These are phyloP conservation scores for Calliphora vomitoria DNA, from an alignment of 2,888 invertebrate genomes.

Conservation along the genomic window DNA sequence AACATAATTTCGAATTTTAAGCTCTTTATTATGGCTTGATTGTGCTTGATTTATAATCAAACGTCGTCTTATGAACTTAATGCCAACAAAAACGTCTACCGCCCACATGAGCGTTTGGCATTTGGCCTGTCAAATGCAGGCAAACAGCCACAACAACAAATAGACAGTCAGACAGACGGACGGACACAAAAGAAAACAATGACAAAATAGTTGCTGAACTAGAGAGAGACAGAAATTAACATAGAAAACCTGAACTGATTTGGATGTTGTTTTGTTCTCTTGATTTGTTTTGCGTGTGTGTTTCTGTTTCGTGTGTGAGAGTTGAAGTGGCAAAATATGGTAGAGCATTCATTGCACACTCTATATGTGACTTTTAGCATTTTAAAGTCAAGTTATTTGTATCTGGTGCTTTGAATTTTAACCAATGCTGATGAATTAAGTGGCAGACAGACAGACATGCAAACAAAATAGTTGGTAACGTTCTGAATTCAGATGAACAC, in stretches of 20 bases:
- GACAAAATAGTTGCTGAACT: background rate
- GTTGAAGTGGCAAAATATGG: slow-evolving; percentile 39
- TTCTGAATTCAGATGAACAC: no score
- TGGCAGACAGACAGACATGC: background rate
- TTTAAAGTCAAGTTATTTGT: slow-evolving; percentile 38
- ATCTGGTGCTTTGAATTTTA: slow-evolving; percentile 35
- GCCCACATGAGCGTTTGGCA: slow-evolving; percentile 82
- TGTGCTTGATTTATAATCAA: slow-evolving; percentile 53
- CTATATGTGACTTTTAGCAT: slow-evolving; percentile 67
- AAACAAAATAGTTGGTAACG: background rate
- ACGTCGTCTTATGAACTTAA: slow-evolving; percentile 57
- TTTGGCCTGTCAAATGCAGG: slow-evolving; percentile 82
- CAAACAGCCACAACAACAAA: slow-evolving; percentile 66
- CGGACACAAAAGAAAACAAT: background rate
- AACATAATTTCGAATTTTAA: slow-evolving; percentile 23
- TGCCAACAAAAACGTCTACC: slow-evolving; percentile 72
- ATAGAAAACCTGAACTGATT: slow-evolving; percentile 70
- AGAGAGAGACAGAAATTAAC: slow-evolving; percentile 15
- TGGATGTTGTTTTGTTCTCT: slow-evolving; percentile 35
- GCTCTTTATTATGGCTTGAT: slow-evolving; percentile 23
- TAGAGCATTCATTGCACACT: slow-evolving; percentile 22
- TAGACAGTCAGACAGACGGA: background rate
- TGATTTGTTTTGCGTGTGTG: slow-evolving; percentile 42
- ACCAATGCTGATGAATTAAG: slow-evolving; percentile 10
- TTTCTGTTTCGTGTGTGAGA: slow-evolving; percentile 4